Evolutionary conservation across 1,140 invertebrate species (phyloP).

Genomic region (Sycobia sp.): DNA sequence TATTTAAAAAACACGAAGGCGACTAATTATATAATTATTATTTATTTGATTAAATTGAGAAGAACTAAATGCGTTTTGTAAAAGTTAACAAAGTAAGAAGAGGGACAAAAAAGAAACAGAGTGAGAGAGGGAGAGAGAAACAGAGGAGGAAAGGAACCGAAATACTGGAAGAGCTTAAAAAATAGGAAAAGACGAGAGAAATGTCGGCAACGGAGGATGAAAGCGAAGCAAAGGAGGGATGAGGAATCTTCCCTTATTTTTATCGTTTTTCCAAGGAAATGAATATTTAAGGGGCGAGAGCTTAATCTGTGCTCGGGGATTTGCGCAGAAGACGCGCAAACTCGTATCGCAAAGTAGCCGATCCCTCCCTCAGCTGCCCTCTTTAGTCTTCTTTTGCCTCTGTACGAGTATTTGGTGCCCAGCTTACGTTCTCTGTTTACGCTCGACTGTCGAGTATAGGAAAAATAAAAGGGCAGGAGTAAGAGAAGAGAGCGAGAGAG

Average conservation of each 20-base stretch:
- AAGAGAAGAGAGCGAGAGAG: neutral
- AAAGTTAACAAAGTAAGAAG: too few relatives aligned
- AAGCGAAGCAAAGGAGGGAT: slow-evolving; percentile 26
- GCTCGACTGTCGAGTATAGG: neutral
- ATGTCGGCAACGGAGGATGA: slow-evolving; percentile 8
- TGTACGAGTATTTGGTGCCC: too few relatives aligned
- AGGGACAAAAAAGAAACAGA: too few relatives aligned
- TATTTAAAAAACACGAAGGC: too few relatives aligned
- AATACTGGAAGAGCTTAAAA: too few relatives aligned
- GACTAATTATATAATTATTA: too few relatives aligned
- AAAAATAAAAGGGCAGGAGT: slow-evolving; percentile 19
- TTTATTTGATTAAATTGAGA: too few relatives aligned
- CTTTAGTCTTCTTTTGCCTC: slow-evolving; percentile 27
- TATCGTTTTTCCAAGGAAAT: slow-evolving; percentile 57
- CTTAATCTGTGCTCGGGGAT: slow-evolving; percentile 58
- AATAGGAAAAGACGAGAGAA: too few relatives aligned
- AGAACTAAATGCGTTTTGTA: too few relatives aligned
- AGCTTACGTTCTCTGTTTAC: neutral
- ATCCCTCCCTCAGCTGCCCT: slow-evolving; percentile 10
- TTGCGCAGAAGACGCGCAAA: slow-evolving; percentile 46
- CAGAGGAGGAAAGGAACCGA: neutral
- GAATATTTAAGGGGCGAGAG: slow-evolving; percentile 56
- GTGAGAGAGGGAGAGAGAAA: neutral
- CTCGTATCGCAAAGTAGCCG: slow-evolving; percentile 51
- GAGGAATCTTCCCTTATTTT: slow-evolving; percentile 49